Base-by-base conservation (phyloP, 1,140 invertebrate species). In the Drosophila nikananu region DNA sequence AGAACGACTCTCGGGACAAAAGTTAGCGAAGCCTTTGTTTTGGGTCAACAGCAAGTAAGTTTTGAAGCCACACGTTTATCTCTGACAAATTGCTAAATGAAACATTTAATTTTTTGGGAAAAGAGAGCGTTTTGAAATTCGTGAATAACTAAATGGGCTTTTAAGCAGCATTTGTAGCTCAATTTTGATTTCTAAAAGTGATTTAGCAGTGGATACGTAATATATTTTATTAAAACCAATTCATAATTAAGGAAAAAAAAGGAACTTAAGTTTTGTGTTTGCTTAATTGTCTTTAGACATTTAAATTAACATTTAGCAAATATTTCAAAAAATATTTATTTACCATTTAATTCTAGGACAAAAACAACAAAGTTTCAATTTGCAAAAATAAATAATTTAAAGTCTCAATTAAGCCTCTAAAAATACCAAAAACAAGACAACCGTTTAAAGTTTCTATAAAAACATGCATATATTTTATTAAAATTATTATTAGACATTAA, bases 11-110 rank as follows among this genome's bases (percentile, higher is more conserved):
- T 19, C 42, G 58, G 70, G 67, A 67, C 42, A 52, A 61, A 78
- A 49, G 59, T 67, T 68, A 19, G 62, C 25, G 35, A 25, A 32
- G 66, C 46, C 37, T 75, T 67, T 71, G 67, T 71, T 68, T 71
- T 68, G 67, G 67, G 63, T 54, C 77, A 84, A 83, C 67, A 84
- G 76, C 67, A 84, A 81, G 81, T 83, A 83, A 83, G 81, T 83
- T 49, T 57, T 49, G 35, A 60, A 60, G 21, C 66, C 27, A 66
- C 42, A 66, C 44, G 44, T 68, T 68, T 65, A 66, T 66, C 62
- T 64, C 52, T 68, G 44, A 49, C 66, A 52, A 70, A 65, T 65
- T 67, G 59, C 39, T 32, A 67, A 44, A 49, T 70, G 27, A 67
- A 44, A 55, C 35, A 39, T 55, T 55, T 55, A 23, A 55, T 39